Percentiles rank a stretch among this genome's conserved stretches.
Conservation (phyloP, 2,113 vertebrate genomes). For the Hippocampus abdominalis region DNA sequence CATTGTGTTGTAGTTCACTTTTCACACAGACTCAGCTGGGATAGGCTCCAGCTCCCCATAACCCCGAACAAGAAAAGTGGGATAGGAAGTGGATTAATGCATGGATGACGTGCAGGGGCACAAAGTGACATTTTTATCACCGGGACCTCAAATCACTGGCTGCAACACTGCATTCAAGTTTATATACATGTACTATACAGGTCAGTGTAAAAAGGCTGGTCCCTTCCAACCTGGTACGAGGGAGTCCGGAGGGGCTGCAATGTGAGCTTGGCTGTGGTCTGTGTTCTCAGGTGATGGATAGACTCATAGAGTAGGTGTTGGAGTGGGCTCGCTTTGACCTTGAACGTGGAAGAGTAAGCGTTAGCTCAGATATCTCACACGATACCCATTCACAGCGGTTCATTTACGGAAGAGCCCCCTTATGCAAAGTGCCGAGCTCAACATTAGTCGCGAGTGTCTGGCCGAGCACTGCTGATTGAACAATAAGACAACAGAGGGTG, state of each 20-base stretch:
- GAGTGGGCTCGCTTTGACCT: constrained; percentile 69
- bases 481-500: constrained; percentile 59
- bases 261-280: constrained; percentile 61
- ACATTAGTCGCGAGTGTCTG: constrained; percentile 58
- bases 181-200: constrained; percentile 29
- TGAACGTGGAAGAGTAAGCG: constrained; percentile 69
- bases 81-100: neutral
- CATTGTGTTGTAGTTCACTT: too few species aligned
- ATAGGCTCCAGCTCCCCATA: too few species aligned
- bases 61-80: too few species aligned
- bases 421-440: constrained; percentile 72
- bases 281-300: constrained; percentile 67
- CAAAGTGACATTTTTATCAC: neutral
- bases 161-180: neutral
- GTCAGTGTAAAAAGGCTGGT: constrained; percentile 31
- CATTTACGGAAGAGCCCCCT: constrained; percentile 74
- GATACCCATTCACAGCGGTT: constrained; percentile 74
- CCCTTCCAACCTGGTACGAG: constrained; percentile 53
- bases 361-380: constrained; percentile 77
- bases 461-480: constrained; percentile 71
- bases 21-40: too few species aligned
- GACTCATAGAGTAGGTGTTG: constrained; percentile 55
- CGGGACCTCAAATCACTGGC: neutral
- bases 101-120: neutral
- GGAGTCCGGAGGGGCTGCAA: constrained; percentile 60